Base-by-base conservation (phyloP, 2,113 vertebrate genomes). In the Oncorhynchus mykiss region DNA sequence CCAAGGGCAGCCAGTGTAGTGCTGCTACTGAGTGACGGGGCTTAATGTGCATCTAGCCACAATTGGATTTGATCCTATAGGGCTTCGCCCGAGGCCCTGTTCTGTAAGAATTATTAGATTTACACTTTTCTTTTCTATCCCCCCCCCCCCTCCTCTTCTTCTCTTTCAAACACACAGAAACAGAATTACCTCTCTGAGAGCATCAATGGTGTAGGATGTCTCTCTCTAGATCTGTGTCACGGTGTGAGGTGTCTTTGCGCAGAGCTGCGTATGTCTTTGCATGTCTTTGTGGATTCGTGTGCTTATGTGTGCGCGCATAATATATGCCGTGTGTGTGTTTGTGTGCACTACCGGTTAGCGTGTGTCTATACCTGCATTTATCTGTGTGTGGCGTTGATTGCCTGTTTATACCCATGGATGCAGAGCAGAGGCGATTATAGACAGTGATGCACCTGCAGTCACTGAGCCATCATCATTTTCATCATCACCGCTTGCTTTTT, bases 51-150 rank as follows among this genome's bases (percentile, higher is more conserved):
- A 93, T 95, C 93, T 94, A 93, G 85, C 90, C 94, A 94, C 93
- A 95, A 96, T 95, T 96, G 94, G 90, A 95, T 96, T 95, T 95
- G 93, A 95, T 96, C 94, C 94, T 95, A 85, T 91, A 91, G 93
- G 49, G 93, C 93, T 94, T 91, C 93, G 93, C 92, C 91, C 93
- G 86, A 80, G 90, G 92, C 90, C 49, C 87, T 87, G 82, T 86
- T 93, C 91, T 92, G 91, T 91, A 91, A 93, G 91, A 93, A 93
- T 92, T 93, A 93, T 94, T 93, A 94, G 93, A 95, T 95, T 95
- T 93, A 91, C 90, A 75, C 84, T 31, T 27, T 76, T 88, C 74
- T 89, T 89, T 48, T 67, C 68, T 73, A 76, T 77, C 70, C 70
- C 76, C 57, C 70, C 2, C 0, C 39, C 70, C 67, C 76, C n/a